Base-by-base conservation (phyloP, 2,797 vertebrate genomes). In the Takifugu ocellatus region DNA sequence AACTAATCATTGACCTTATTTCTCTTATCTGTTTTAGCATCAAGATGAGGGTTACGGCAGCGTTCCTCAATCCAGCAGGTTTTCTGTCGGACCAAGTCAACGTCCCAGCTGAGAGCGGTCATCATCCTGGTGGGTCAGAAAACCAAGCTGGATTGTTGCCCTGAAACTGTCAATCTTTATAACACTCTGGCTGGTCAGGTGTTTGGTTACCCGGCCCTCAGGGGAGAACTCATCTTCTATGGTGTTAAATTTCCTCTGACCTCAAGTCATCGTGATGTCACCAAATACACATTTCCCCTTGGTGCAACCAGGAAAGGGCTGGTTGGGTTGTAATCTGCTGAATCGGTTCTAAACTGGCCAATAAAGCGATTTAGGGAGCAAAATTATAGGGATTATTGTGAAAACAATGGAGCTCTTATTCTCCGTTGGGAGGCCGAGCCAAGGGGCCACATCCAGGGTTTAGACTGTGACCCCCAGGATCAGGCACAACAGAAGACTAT, bases 361-460 rank as follows among this genome's bases (percentile, higher is more conserved):
- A 73, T 75, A 81, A 74, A 74, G 73, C 58, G 71, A 74, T 85
- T 84, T 86, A 64, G 59, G 49, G 61, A 77, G 71, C 70, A 61
- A 79, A 87, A 78, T 81, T 78, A 80, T 78, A 74, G 50, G 78
- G 78, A 87, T 85, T 14, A 39, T 14, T 81, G 71, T 25, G 25
- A 45, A 55, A 82, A 92, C 91, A 91, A 88, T 83, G 78, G 67
- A 11, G 0, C 39, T 25, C 55, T 90, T 84, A 87, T 61, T 67
- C 49, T 25, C 51, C 43, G 24, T 73, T 8, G 9, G 29, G 5
- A 8, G 31, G 31, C 31, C 31, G 8, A 9, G 31, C 21, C 21
- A 21, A 21, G 27, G 25, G 43, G 54, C 64, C 54, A 56, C 52
- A 54, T 61, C 45, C 61, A 72, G 57, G 60, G 43, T 79, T 68